Base-by-base conservation (phyloP, 2,113 vertebrate genomes). In the Neodontobutis hainanensis region DNA sequence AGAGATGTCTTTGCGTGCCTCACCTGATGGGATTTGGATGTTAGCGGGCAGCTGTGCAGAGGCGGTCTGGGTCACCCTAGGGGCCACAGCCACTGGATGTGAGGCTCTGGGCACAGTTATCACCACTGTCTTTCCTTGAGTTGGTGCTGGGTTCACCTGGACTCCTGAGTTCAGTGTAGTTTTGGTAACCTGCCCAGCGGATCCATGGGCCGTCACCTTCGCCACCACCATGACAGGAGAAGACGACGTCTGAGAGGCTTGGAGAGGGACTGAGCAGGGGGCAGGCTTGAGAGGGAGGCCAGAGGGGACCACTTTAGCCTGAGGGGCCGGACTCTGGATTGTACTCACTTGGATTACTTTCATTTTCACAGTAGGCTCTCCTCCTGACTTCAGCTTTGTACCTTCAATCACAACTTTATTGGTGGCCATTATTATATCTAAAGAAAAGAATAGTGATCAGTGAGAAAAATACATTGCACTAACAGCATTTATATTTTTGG, bases 21-120 rank as follows among this genome's bases (percentile, higher is more conserved):
- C 88, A 97, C 97, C 97, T 91, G 94, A 83, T 12, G 95, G 94
- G 48, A 97, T 94, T 78, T 97, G 95, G 63, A 98, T 85, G 75
- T 93, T 95, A 8, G 95, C 89, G 16, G 95, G 94, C 14, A 97
- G 56, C 62, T 92, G 95, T 2, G 95, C 65, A 2, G 94, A 71
- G 1, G 91, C 49, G 0, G 91, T 61, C 57, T 65, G 87, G 8
- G 90, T 81, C 8, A 86, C 66, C 50, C 90, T 90, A 5, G 85
- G 63, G 40, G 85, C 47, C 67, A 93, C 76, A 0, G 84, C 46
- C 32, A 87, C 84, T 0, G 90, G 63, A 63, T 87, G 91, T 5
- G 92, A 75, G 11, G 90, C 51, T 81, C 85, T 77, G 0, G 91
- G 90, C 3, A 91, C 77, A 9, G 88, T 55, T 60, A 89, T 82